Base-by-base conservation (phyloP, 2,113 vertebrate species). In the Cottus gobio region DNA sequence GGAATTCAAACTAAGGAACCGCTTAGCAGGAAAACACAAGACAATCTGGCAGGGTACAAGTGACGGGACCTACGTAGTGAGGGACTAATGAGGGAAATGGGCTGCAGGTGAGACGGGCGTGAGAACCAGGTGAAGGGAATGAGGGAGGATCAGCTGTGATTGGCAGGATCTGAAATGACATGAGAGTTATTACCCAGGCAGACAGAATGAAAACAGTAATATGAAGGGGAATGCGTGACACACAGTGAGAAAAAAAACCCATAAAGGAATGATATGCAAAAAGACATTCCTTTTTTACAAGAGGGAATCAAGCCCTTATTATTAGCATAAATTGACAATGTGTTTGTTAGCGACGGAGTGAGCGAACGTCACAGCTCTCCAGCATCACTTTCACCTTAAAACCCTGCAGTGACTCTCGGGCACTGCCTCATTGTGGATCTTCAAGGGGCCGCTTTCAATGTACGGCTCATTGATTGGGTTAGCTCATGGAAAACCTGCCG, bases 401-500 rank as follows among this genome's bases (percentile, higher is more conserved):
- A 50, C 26, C 66, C 18, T 36, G 6, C 12, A 67, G 24, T 64
- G 20, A 16, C 44, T 26, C 4, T 46, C 12, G n/a, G 61, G 18
- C 67, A 42, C 22, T 58, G 42, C 10, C 39, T 54, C 30, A 7
- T 18, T 36, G 57, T 61, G 57, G 34, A 44, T 72, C 36, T 71
- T 80, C 7, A 44, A 70, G 67, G 18, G 11, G 64, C 54, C 39
- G 30, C 16, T 80, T 54, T 11, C 46, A 62, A 61, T 61, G 39
- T 37, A 11, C 12, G 12, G 26, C 37, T 72, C 20, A 79, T 75
- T 77, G 31, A 66, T 20, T 50, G 39, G 62, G 75, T 84, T 81
- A 66, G 54, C 68, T 80, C 64, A 80, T 77, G 81, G 77, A 87
- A 87, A 86, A 85, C 50, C 65, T 78, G 39, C 22, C 5, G 24